A percentile compares a stretch with the other conserved stretches of the same genome.
These are phyloP conservation scores for Eleginops maclovinus DNA, from an alignment of 2,113 vertebrate species.

Conservation along the genomic window DNA sequence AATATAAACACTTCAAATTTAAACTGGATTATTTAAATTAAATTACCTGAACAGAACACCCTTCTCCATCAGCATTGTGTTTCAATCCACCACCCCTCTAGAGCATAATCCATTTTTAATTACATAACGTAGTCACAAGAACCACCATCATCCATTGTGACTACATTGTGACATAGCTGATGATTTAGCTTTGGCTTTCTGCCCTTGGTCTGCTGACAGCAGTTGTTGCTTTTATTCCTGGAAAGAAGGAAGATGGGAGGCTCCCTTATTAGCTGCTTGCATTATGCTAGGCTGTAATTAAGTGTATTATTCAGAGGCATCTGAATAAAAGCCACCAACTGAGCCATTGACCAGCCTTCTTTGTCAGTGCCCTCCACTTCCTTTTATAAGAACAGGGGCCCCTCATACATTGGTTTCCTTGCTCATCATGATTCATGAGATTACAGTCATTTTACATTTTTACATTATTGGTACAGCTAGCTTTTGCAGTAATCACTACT, in stretches of 20 bases:
- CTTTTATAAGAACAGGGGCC: background rate
- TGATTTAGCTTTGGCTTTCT: conserved; percentile 12
- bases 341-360: conserved; percentile 9
- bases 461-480: background rate
- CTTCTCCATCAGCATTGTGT: background rate
- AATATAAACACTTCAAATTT: background rate
- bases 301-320: conserved; percentile 1
- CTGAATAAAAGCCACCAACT: conserved; percentile 28
- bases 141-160: conserved; percentile 18
- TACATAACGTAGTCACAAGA: background rate
- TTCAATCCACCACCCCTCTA: fast-evolving
- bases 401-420: background rate
- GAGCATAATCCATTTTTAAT: background rate
- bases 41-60: too few relatives aligned
- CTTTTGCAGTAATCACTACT: background rate
- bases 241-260: background rate
- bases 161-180: conserved; percentile 27
- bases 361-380: conserved; percentile 13
- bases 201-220: conserved; percentile 33
- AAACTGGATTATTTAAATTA: background rate
- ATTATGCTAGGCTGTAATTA: background rate
- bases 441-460: background rate
- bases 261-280: background rate
- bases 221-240: conserved; percentile 22
- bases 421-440: background rate